Evolutionary conservation across 2,888 invertebrate species (phyloP).

Genomic region (Cryptus viduatorius): DNA sequence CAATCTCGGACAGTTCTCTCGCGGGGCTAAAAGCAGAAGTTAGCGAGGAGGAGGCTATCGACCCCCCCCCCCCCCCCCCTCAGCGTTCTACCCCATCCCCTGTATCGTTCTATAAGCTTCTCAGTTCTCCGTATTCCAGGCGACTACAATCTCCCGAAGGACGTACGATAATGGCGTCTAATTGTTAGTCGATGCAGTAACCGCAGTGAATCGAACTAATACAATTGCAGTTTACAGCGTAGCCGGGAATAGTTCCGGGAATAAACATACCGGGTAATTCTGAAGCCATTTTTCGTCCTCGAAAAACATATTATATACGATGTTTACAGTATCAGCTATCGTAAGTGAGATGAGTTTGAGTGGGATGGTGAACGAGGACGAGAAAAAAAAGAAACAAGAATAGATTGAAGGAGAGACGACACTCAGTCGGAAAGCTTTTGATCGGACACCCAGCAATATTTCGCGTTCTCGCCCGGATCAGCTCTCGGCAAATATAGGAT

Average conservation of each 20-base stretch:
- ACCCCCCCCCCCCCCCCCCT: no score
- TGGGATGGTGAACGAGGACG: background rate
- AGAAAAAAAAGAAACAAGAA: slow-evolving; percentile 20
- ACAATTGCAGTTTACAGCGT: slow-evolving; percentile 1
- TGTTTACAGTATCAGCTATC: background rate
- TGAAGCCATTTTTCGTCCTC: background rate
- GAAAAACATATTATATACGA: background rate
- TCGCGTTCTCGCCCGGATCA: slow-evolving; percentile 13
- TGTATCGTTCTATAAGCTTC: background rate
- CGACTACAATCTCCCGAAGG: slow-evolving; percentile 39
- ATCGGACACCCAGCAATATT: slow-evolving; percentile 36
- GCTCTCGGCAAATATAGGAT: slow-evolving; percentile 21
- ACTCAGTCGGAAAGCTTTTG: background rate
- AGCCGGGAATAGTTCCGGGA: background rate
- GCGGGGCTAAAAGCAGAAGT: slow-evolving; percentile 18
- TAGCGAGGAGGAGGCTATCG: background rate
- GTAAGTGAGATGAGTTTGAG: background rate
- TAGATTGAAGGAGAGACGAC: slow-evolving; percentile 1
- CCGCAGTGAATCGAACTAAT: slow-evolving; percentile 17
- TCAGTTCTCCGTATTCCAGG: slow-evolving; percentile 57
- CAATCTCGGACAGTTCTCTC: background rate
- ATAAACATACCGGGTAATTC: background rate
- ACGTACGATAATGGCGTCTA: slow-evolving; percentile 67
- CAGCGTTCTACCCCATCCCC: background rate
- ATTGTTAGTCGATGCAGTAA: slow-evolving; percentile 68